A percentile compares a stretch with the other conserved stretches of the same genome.
These are phyloP conservation scores for Phragmatobia fuliginosa DNA, from an alignment of 2,888 invertebrate genomes.

Conservation along the genomic window DNA sequence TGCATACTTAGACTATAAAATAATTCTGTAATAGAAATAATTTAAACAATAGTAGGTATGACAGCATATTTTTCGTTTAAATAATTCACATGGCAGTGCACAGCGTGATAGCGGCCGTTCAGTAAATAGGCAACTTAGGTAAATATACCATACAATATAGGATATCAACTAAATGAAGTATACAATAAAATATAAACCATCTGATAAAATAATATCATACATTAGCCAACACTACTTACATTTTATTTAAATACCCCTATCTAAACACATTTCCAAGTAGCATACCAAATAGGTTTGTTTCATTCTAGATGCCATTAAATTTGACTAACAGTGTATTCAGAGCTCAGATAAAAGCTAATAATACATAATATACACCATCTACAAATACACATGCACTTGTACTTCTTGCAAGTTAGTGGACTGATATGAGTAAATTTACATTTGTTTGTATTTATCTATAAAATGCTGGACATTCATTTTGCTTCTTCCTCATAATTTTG, in stretches of 20 bases:
- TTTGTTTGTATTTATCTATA: background rate
- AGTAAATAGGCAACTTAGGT: background rate
- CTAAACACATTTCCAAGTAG: background rate
- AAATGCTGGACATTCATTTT: background rate
- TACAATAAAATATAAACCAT: background rate
- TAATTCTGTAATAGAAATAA: background rate
- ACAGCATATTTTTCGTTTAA: background rate
- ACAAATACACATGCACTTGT: background rate
- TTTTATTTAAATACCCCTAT: background rate
- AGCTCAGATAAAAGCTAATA: background rate
- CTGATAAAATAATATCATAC: background rate
- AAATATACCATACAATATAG: background rate
- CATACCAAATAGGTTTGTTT: background rate
- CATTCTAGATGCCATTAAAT: background rate
- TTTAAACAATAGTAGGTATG: background rate
- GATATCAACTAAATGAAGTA: background rate
- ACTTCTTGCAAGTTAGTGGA: background rate
- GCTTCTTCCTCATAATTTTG: background rate
- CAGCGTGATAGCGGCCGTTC: background rate
- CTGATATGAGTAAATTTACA: background rate
- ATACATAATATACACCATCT: too few relatives aligned
- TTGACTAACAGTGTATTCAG: background rate
- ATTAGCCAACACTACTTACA: background rate
- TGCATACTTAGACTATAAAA: background rate
- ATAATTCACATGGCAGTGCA: background rate